Base-by-base conservation (phyloP, 2,113 vertebrate genomes). In the Microcebus jonahi region DNA sequence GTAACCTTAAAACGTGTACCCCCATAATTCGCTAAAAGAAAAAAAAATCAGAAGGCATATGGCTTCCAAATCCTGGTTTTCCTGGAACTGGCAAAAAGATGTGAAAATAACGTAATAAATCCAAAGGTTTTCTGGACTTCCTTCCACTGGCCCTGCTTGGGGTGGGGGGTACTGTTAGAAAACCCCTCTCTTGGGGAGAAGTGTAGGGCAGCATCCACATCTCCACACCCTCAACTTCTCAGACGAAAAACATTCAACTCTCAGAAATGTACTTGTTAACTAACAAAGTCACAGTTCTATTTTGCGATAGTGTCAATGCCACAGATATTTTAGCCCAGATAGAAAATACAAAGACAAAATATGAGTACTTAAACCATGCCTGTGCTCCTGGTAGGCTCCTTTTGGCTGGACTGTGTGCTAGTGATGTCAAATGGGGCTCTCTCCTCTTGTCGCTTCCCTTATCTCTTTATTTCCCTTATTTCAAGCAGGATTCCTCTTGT, bases 231-330 rank as follows among this genome's bases (percentile, higher is more conserved):
- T 27, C 29, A 68, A 7, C 45, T 87, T 77, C 59, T 48, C 63
- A 76, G 25, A 59, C 36, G 31, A 67, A 81, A 80, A 48, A 2
- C 63, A 27, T 29, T 55, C 17, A 57, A 20, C 45, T 73, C 76
- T 97, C 75, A 84, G 63, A 92, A 65, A 79, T 48, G 67, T n/a
- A 39, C 31, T 67, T 73, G 8, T 48, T 73, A 48, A 82, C 71
- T 88, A 63, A 80, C 48, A 77, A 59, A 55, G 21, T 67, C 48
- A 55, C n/a, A 59, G 13, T 48, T 95, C 88, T 50, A 12, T 88
- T 80, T 90, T 63, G 17, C 7, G 8, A 31, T 25, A 50, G 48
- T 18, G 61, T 75, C 39, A 61, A 65, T 3, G 27, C n/a, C 29
- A 39, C 1, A 20, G 73, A 76, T 75, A 71, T 96, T 88, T 88